These are phyloP conservation scores for Hylia prasina DNA, from an alignment of 2,113 vertebrate species.

Conservation along the genomic window DNA sequence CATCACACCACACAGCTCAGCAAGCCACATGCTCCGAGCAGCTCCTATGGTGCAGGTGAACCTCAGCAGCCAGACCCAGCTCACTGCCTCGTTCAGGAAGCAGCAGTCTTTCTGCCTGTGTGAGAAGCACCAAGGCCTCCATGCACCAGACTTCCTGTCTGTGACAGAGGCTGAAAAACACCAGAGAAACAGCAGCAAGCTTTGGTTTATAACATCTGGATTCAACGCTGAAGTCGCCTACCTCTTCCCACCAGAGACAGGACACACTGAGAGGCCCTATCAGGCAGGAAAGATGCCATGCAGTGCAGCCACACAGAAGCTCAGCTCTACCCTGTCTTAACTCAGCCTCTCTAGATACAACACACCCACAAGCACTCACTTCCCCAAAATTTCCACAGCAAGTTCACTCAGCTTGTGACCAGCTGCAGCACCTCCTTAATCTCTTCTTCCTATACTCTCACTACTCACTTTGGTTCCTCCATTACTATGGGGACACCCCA, in stretches of 20 bases:
- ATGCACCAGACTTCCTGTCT: rapidly evolving
- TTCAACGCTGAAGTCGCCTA: not conserved
- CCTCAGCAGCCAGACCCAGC: not conserved
- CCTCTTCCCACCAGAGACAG: not conserved
- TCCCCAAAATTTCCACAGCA: not conserved
- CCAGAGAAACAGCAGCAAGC: not conserved
- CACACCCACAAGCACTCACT: not conserved
- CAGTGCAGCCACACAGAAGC: constrained; percentile 34
- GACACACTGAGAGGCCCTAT: not conserved
- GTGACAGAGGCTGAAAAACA: not conserved
- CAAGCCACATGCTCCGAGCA: constrained; percentile 43
- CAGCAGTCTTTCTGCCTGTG: not conserved
- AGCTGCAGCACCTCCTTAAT: not conserved
- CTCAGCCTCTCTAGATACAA: not conserved
- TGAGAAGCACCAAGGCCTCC: not conserved
- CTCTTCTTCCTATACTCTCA: not conserved
- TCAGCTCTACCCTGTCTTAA: not conserved
- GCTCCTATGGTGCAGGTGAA: not conserved
- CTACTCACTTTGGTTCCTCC: not conserved
- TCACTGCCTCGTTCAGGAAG: not conserved
- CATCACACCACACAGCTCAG: constrained; percentile 51
- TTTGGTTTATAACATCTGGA: not conserved
- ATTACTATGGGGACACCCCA: not conserved
- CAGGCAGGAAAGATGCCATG: constrained; percentile 20
- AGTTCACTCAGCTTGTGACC: not conserved